phyloP scores from a whole-genome alignment of 2,797 vertebrate species.

The Orestias chungarensis region DNA sequence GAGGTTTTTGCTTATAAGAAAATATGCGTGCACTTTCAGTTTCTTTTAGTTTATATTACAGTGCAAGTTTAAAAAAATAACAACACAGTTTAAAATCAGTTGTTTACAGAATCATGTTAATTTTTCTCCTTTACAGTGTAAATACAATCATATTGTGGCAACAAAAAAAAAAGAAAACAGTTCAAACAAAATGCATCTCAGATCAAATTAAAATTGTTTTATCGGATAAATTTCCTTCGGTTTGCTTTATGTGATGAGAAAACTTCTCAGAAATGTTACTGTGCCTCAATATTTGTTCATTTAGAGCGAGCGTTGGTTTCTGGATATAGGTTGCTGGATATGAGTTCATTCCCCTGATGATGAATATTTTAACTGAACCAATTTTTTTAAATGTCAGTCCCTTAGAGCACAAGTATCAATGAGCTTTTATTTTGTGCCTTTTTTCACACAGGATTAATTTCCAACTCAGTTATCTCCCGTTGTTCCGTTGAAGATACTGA shows the following conservation, averaged over 20 bases:
- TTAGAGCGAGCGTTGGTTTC: conserved; percentile 1
- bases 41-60: conserved; percentile 4
- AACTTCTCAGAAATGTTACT: conserved; percentile 14
- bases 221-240: conserved; percentile 12
- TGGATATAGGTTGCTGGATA: conserved; percentile 9
- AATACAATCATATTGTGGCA: not conserved
- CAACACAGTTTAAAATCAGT: not conserved
- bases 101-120: not conserved
- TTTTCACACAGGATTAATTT: not conserved
- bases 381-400: conserved; percentile 14
- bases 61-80: not conserved
- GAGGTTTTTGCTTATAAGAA: not conserved
- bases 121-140: not conserved
- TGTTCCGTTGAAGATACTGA: conserved; percentile 17
- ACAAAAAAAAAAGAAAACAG: too few relatives aligned
- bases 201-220: conserved; percentile 24
- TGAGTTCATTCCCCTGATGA: conserved; percentile 4
- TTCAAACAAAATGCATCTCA: conserved; percentile 28
- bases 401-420: not conserved
- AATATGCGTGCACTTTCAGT: not conserved
- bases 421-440: not conserved
- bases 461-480: conserved; percentile 16
- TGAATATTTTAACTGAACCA: conserved; percentile 18
- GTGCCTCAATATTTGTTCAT: not conserved
- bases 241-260: conserved; percentile 18